Evolutionary conservation across 2,888 invertebrate species (phyloP), one percentile per base, ranked within the genome.

Genomic region (Leptinotarsa rubiginosa): DNA sequence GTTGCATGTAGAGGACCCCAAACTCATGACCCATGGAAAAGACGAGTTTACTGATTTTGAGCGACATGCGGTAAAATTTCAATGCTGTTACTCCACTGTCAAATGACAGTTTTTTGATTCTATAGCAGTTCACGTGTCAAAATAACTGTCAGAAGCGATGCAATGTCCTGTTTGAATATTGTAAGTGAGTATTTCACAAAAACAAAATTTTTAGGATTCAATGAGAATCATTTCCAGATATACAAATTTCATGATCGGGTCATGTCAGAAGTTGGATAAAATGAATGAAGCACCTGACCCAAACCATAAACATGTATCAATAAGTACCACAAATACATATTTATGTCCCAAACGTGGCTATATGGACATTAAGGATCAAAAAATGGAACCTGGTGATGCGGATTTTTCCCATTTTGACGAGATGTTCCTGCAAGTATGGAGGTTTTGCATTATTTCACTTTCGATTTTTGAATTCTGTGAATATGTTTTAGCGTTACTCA

Each of bases 331-430:
- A 66, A 74, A 66, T 18, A 69, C 68, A 12, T 72, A 47, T 41
- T 70, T 76, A 66, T 70, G 74, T 67, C 41, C 66, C 16, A 76
- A 74, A 66, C 69, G 70, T 54, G 74, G 74, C 13, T 67, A 71
- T 25, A 67, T 66, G 22, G 72, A 72, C 22, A 70, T 76, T 49
- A 59, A 72, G 18, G 69, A 73, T 47, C 71, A 69, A 18, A 65
- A 64, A 71, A 76, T 74, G 69, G 74, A 76, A 50, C 76, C 76
- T 18, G 74, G 73, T 22, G 76, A 76, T 64, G 74, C 70, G n/a
- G 69, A 69, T 54, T 69, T 49, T 49, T 74, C 76, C 16, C 74
- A 74, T 59, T 71, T 72, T 31, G 74, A 72, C 20, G 76, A 76
- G n/a, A 70, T 69, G 69, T 69, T 67, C 41, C 69, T 74, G 18